A percentile compares a stretch with the other conserved stretches of the same genome.
Evolutionary conservation across 2,888 invertebrate species (phyloP).

Genomic region (Mesodorylaimus sp.): DNA sequence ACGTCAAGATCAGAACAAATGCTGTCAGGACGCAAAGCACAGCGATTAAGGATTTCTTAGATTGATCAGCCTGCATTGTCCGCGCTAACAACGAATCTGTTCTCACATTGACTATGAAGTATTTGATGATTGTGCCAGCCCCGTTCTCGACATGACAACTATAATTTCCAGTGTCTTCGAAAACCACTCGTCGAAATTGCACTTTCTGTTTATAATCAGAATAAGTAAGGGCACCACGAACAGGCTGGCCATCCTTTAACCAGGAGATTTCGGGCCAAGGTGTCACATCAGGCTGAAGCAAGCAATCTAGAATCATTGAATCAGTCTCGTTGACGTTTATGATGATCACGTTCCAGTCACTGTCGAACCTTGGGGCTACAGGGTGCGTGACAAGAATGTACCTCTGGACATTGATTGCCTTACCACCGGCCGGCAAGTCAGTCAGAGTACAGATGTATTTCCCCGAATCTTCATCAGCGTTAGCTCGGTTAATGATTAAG

Average conservation of each 20-base stretch:
- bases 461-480: too few species aligned
- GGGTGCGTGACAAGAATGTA: not conserved
- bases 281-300: not conserved
- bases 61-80: too few species aligned
- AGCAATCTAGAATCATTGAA: not conserved
- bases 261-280: not conserved
- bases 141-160: not conserved
- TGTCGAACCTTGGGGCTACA: not conserved
- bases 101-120: not conserved
- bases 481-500: not conserved
- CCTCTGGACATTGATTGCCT: not conserved
- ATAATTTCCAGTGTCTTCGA: not conserved
- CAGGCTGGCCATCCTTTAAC: not conserved
- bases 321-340: not conserved
- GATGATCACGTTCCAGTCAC: not conserved
- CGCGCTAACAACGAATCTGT: too few species aligned
- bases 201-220: not conserved
- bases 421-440: too few species aligned
- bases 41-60: too few species aligned
- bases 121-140: not conserved
- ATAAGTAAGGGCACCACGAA: not conserved
- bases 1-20: not conserved
- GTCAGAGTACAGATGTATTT: not conserved
- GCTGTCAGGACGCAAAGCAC: not conserved
- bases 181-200: not conserved